A percentile compares a stretch with the other conserved stretches of the same genome.
Evolutionary conservation across 2,888 invertebrate species (phyloP).

Genomic region (Cecidostiba fungosa): DNA sequence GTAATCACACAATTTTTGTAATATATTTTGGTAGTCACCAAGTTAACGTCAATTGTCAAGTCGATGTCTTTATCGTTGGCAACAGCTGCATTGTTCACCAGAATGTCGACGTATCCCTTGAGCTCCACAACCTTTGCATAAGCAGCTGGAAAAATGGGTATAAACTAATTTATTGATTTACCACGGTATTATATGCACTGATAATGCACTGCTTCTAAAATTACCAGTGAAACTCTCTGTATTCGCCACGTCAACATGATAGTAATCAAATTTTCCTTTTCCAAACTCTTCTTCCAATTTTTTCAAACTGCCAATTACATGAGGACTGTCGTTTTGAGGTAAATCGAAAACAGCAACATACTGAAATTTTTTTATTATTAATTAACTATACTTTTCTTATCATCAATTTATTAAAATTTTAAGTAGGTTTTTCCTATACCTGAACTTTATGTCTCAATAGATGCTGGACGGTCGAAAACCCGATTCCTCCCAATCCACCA

Average conservation of each 20-base stretch:
- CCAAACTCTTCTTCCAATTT: conserved; percentile 80
- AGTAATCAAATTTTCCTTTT: conserved; percentile 79
- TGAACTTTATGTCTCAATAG: conserved; percentile 80
- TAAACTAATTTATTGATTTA: too few relatives aligned
- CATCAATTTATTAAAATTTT: background rate
- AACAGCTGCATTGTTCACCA: conserved; percentile 79
- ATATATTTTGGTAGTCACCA: conserved; percentile 71
- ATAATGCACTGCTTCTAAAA: background rate
- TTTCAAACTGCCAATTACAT: conserved; percentile 74
- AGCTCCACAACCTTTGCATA: conserved; percentile 76
- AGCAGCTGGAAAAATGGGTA: background rate
- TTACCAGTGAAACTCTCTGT: conserved; percentile 80
- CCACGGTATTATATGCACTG: too few relatives aligned
- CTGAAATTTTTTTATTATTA: conserved; percentile 55
- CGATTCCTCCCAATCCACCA: conserved; percentile 83
- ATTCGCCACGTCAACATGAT: conserved; percentile 81
- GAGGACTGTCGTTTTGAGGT: conserved; percentile 76
- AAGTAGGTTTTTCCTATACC: conserved; percentile 64
- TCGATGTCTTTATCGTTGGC: conserved; percentile 71
- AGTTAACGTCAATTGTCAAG: conserved; percentile 71
- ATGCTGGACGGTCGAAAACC: conserved; percentile 80
- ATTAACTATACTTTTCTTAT: background rate
- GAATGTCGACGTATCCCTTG: conserved; percentile 79
- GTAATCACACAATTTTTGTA: too few relatives aligned
- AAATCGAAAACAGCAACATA: conserved; percentile 78